These are phyloP conservation scores for Dermatemys mawii DNA, from an alignment of 2,113 vertebrate genomes.

Conservation along the genomic window DNA sequence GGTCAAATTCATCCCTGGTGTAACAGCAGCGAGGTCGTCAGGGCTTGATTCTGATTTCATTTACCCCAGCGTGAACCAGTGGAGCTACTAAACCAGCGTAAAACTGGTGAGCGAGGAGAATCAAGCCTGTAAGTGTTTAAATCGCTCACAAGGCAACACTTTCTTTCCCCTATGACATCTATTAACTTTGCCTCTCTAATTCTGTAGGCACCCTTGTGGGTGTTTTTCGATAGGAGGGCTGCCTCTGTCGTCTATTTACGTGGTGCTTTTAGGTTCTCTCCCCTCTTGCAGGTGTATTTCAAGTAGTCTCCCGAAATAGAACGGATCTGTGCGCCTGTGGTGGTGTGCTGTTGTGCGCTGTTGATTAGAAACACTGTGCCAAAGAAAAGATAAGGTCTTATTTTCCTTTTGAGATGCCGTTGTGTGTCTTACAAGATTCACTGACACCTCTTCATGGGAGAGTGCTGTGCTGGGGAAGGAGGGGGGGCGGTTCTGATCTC, in stretches of 20 bases:
- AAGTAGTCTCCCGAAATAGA: constrained; percentile 74
- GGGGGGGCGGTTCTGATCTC: neutral
- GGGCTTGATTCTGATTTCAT: neutral
- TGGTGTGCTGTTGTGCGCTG: constrained; percentile 31
- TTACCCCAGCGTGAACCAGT: neutral
- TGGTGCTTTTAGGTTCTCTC: constrained; percentile 23
- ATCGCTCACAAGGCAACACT: neutral
- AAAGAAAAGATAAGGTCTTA: constrained; percentile 42
- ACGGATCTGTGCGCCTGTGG: constrained; percentile 33
- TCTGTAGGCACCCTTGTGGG: neutral
- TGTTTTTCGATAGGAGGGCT: constrained; percentile 22
- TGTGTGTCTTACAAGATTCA: neutral
- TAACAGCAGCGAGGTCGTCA: neutral
- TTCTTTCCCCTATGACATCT: neutral
- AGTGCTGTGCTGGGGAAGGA: neutral
- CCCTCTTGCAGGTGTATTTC: constrained; percentile 74
- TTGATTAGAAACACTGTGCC: constrained; percentile 61
- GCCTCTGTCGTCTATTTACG: constrained; percentile 55
- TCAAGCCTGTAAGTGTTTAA: neutral
- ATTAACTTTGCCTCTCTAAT: neutral
- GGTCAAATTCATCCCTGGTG: neutral
- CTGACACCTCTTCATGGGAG: accelerated
- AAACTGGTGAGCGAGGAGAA: accelerated
- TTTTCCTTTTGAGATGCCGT: constrained; percentile 11
- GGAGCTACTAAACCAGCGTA: accelerated